Percentiles rank a stretch among this genome's conserved stretches.
Evolutionary conservation across 2,888 invertebrate species (phyloP).

Genomic region (Dioctria rufipes): DNA sequence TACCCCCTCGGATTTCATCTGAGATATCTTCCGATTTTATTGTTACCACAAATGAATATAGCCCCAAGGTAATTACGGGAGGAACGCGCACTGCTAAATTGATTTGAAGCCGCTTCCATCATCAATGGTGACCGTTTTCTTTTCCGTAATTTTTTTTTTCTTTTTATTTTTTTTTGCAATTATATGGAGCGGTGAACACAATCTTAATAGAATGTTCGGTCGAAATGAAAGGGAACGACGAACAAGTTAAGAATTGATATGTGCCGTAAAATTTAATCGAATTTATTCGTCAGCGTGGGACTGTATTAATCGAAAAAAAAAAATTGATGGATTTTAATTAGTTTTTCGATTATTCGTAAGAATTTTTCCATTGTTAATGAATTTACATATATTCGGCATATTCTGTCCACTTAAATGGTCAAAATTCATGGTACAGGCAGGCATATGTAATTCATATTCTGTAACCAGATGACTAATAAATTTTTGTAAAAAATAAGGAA

Average conservation of each 20-base stretch:
- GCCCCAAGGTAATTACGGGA: background rate
- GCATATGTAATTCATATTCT: no score
- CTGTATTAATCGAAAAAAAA: background rate
- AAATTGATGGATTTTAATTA: background rate
- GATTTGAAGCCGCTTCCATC: background rate
- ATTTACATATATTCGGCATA: background rate
- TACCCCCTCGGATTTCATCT: background rate
- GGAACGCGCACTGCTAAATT: background rate
- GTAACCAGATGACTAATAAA: no score
- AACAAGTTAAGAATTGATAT: constrained; percentile 1
- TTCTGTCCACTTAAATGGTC: background rate
- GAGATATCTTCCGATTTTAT: background rate
- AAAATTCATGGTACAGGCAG: background rate
- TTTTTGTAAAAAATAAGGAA: no score
- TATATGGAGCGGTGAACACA: background rate
- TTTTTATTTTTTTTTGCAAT: background rate
- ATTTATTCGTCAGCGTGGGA: constrained; percentile 4
- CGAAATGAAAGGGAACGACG: constrained; percentile 1
- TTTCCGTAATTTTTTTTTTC: no score
- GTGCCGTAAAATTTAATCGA: constrained; percentile 5
- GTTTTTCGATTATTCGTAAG: background rate
- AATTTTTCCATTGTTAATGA: background rate
- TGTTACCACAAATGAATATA: constrained; percentile 8
- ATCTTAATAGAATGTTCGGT: background rate
- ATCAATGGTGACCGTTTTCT: background rate